phyloP scores from a whole-genome alignment of 1,140 invertebrate genomes.

The Matsumurasca onukii region DNA sequence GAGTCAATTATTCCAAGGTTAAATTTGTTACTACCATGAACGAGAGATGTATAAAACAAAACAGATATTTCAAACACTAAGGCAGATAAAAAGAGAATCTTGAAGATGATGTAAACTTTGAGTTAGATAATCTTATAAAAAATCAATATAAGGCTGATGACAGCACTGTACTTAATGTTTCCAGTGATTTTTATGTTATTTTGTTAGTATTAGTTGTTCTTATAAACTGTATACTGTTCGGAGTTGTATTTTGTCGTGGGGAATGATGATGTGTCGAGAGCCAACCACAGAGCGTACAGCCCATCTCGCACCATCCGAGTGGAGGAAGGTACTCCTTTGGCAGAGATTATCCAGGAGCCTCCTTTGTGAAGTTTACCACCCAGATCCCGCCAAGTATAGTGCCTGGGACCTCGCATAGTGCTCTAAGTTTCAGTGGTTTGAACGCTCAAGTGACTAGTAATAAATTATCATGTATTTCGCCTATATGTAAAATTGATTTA shows the following conservation, averaged over 20 bases:
- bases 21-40: neutral
- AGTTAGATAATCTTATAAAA: neutral
- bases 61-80: neutral
- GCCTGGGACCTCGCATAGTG: neutral
- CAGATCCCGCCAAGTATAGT: neutral
- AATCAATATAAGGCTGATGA: neutral
- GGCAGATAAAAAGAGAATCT: neutral
- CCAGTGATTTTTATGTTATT: neutral
- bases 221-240: neutral
- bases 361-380: neutral
- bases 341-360: slow-evolving; percentile 1
- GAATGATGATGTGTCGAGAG: neutral
- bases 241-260: neutral
- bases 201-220: neutral
- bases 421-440: neutral
- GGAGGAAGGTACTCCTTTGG: neutral
- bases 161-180: neutral
- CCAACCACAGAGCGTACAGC: neutral
- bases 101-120: neutral
- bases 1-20: neutral
- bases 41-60: neutral
- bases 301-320: neutral
- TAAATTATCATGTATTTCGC: neutral
- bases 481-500: neutral
- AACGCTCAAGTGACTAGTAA: neutral